Evolutionary conservation across 2,797 vertebrate species (phyloP), one percentile per base, ranked within the genome.

Genomic region (Podarcis siculus): DNA sequence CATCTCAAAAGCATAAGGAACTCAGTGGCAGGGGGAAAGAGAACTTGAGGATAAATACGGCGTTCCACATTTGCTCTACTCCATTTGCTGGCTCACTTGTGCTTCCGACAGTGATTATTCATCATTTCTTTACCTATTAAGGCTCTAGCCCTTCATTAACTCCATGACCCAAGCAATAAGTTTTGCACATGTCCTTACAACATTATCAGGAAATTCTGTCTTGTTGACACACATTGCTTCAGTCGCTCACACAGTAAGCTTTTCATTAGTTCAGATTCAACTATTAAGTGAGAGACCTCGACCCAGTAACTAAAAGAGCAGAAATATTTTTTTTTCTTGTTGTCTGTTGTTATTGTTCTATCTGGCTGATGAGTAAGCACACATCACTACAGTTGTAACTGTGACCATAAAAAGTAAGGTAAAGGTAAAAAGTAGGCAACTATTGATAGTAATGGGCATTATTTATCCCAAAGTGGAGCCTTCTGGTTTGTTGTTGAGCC

Each of bases 201-300:
- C 79, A 86, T 58, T 37, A 64, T 79, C 4, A 2, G 2, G 4
- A 73, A 17, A 19, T 0, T 82, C 66, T 75, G 0, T 67, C 10
- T 71, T 93, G 90, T 90, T 89, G 86, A 85, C 37, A 83, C 23
- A 86, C 71, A 78, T 75, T 90, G 39, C 67, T 93, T 88, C 73
- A 66, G 8, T 81, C 79, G 67, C 72, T 61, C 86, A 23, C 83
- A 79, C 23, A 79, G 73, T 23, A 90, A 82, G n/a, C 0, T 58
- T 84, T 84, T 90, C 85, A 15, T 90, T 95, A 90, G 45, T 35
- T 89, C 83, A 91, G 81, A 86, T 87, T 87, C 45, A 55, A 35
- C 78, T 91, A 85, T 90, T 88, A 84, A 92, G 85, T 61, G 89
- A 92, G 15, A 92, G 39, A 9, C 0, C 87, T 85, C 82, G 3